A percentile compares a stretch with the other conserved stretches of the same genome.
phyloP scores from a whole-genome alignment of 2,113 vertebrate genomes.

The Oreotrochilus melanogaster region DNA sequence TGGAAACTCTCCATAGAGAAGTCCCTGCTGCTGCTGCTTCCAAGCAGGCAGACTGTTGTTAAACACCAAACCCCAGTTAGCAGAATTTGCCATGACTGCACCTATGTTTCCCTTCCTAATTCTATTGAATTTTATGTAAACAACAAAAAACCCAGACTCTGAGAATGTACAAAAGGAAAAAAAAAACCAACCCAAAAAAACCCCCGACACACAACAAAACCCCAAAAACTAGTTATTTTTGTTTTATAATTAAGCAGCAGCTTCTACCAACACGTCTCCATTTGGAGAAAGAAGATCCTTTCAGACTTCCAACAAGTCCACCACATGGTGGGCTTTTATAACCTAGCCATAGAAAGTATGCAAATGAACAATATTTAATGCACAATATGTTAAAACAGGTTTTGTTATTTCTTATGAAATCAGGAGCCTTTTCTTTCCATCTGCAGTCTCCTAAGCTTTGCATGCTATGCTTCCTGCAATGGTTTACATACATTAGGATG shows the following conservation, averaged over 20 bases:
- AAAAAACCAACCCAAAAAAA: not conserved
- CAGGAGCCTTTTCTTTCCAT: slow-evolving; percentile 72
- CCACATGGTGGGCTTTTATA: slow-evolving; percentile 69
- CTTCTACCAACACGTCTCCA: slow-evolving; percentile 60
- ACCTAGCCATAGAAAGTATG: slow-evolving; percentile 58
- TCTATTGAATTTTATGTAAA: not conserved
- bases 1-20: not conserved
- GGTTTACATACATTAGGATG: slow-evolving; percentile 65
- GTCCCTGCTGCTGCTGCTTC: not conserved
- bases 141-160: not conserved
- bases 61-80: not conserved
- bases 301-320: slow-evolving; percentile 63
- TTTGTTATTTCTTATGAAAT: slow-evolving; percentile 70
- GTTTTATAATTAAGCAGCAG: slow-evolving; percentile 64
- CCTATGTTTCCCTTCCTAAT: slow-evolving; percentile 3
- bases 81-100: not conserved
- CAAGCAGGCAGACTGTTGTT: slow-evolving; percentile 33
- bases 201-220: no score
- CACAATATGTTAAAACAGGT: slow-evolving; percentile 71
- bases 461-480: not conserved
- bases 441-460: slow-evolving; percentile 59
- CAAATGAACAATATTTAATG: slow-evolving; percentile 73
- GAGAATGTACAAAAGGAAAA: not conserved
- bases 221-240: slow-evolving; percentile 40
- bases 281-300: slow-evolving; percentile 53